Evolutionary conservation across 1,140 invertebrate genomes (phyloP).

Genomic region (Ceratosolen fusciceps): DNA sequence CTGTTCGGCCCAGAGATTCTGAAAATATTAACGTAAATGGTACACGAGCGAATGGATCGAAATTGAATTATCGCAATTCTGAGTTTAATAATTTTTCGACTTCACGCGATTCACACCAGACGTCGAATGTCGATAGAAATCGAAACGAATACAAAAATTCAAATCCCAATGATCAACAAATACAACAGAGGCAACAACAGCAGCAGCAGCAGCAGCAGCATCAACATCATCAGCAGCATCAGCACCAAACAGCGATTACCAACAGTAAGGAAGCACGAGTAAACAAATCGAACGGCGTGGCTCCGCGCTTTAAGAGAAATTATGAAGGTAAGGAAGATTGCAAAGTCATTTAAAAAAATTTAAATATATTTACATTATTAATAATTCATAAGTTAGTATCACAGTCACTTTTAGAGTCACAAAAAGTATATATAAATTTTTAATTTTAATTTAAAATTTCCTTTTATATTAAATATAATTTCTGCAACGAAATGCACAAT

Average conservation of each 20-base stretch:
- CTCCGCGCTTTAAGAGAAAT: constrained; percentile 58
- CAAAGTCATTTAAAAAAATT: constrained; percentile 29
- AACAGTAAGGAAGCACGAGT: constrained; percentile 46
- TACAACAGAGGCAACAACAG: constrained; percentile 35
- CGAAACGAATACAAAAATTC: constrained; percentile 29
- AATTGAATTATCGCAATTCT: constrained; percentile 24
- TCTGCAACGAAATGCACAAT: not conserved
- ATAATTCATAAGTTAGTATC: constrained; percentile 29
- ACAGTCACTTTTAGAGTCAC: constrained; percentile 18
- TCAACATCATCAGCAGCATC: constrained; percentile 31
- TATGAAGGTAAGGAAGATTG: constrained; percentile 49
- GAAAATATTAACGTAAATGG: constrained; percentile 29
- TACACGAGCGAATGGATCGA: constrained; percentile 19
- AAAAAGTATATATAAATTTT: constrained; percentile 10
- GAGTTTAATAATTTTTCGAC: constrained; percentile 20
- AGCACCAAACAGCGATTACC: constrained; percentile 20
- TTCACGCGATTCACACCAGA: constrained; percentile 12
- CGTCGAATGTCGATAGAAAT: constrained; percentile 24
- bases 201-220: not conserved
- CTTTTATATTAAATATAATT: not conserved
- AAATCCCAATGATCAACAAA: constrained; percentile 36
- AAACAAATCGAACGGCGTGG: constrained; percentile 49
- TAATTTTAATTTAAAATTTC: not conserved
- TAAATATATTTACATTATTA: constrained; percentile 30
- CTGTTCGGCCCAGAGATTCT: constrained; percentile 29